Conservation (phyloP, 2,113 vertebrate genomes). For the Psammodynastes pulverulentus region DNA sequence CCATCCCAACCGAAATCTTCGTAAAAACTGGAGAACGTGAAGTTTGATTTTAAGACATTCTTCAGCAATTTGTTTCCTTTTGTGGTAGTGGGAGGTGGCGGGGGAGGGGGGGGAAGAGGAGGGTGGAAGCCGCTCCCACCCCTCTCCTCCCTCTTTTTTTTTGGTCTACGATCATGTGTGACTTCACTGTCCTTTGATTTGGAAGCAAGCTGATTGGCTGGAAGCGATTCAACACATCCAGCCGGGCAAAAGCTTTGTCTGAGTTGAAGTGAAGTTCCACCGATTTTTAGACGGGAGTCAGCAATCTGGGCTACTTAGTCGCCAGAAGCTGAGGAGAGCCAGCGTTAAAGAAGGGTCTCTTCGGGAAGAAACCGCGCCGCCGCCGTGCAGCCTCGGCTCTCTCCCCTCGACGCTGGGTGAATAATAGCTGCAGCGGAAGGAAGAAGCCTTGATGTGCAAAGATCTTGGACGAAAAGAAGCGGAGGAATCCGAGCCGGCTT, state of each 20-base stretch:
- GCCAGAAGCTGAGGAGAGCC: conserved; percentile 56
- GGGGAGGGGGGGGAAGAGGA: conserved; percentile 34
- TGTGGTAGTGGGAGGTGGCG: conserved; percentile 34
- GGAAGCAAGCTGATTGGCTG: conserved; percentile 76
- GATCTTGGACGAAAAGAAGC: conserved; percentile 1
- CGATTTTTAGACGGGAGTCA: conserved; percentile 70
- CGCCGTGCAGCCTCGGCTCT: neutral
- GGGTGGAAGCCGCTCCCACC: neutral
- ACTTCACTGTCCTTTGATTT: conserved; percentile 72
- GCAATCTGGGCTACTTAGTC: conserved; percentile 71
- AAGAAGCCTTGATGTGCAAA: conserved; percentile 31
- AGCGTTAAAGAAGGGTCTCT: neutral
- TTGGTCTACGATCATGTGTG: conserved; percentile 36
- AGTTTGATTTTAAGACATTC: conserved; percentile 69
- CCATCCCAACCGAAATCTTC: conserved; percentile 29
- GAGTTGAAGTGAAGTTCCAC: conserved; percentile 76
- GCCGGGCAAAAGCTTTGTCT: conserved; percentile 74
- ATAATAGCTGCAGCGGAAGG: conserved; percentile 12
- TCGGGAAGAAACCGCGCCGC: conserved; percentile 16
- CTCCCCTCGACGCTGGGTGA: conserved; percentile 36
- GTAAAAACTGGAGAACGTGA: conserved; percentile 30
- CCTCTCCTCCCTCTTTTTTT: neutral
- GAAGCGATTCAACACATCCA: conserved; percentile 70
- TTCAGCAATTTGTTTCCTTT: conserved; percentile 62
- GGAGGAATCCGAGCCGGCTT: conserved; percentile 22